Percentiles rank a stretch among this genome's conserved stretches.
Evolutionary conservation across 2,113 vertebrate species (phyloP).

Genomic region (Taxidea taxus): DNA sequence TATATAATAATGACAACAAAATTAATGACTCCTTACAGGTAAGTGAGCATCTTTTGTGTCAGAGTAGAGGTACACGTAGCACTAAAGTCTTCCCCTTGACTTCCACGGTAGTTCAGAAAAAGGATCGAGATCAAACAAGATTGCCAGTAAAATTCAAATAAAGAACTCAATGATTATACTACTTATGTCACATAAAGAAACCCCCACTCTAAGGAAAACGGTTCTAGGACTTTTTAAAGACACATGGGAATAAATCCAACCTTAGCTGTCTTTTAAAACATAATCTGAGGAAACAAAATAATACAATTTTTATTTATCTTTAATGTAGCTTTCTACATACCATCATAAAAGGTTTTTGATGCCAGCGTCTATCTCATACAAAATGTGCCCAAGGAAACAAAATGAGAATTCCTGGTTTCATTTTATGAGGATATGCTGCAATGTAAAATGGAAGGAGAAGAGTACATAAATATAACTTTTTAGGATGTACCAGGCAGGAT

Average conservation of each 20-base stretch:
- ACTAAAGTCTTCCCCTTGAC: background rate
- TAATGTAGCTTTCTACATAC: background rate
- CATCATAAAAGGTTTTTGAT: background rate
- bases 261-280: background rate
- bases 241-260: background rate
- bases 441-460: background rate
- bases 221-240: background rate
- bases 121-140: constrained; percentile 49
- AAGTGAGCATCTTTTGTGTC: background rate
- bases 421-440: background rate
- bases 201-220: background rate
- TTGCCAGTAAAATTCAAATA: constrained; percentile 54
- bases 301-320: background rate
- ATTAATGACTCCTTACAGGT: background rate
- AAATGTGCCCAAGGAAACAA: background rate
- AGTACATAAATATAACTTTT: background rate
- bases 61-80: background rate
- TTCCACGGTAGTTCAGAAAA: background rate
- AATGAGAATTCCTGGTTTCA: background rate
- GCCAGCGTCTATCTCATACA: background rate
- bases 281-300: background rate
- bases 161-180: background rate
- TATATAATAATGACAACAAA: background rate
- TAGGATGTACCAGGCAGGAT: background rate
- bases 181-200: background rate